A percentile compares a stretch with the other conserved stretches of the same genome.
phyloP scores from a whole-genome alignment of 2,797 vertebrate species.

The Erethizon dorsatum region DNA sequence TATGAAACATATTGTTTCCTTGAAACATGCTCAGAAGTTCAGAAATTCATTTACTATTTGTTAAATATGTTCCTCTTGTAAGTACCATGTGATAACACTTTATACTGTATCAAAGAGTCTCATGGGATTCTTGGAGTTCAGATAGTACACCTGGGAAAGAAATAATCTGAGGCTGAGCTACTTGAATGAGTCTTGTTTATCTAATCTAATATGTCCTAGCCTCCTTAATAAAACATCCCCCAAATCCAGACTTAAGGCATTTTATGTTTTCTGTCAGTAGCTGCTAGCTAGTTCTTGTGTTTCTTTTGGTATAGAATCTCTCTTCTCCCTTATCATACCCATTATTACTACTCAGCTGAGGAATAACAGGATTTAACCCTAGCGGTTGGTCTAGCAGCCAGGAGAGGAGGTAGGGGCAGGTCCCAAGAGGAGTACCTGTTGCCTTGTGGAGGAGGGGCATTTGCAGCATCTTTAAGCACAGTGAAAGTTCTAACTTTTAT shows the following conservation, averaged over 20 bases:
- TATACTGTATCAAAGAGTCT: neutral
- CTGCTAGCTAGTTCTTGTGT: neutral
- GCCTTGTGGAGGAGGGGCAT: neutral
- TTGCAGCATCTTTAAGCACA: neutral
- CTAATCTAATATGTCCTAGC: neutral
- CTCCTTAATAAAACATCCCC: neutral
- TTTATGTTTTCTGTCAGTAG: neutral
- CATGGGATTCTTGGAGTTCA: slow-evolving; percentile 15
- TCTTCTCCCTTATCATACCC: neutral
- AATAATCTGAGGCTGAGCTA: slow-evolving; percentile 27
- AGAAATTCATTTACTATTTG: slow-evolving; percentile 61
- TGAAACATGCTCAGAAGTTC: slow-evolving; percentile 71
- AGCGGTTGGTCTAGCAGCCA: neutral
- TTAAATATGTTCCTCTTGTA: slow-evolving; percentile 64
- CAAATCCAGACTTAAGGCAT: neutral
- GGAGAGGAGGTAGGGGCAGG: neutral
- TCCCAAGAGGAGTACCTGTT: neutral
- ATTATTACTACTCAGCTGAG: neutral
- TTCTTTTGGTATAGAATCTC: neutral
- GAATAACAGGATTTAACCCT: neutral
- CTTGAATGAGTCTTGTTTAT: slow-evolving; percentile 43
- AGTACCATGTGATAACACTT: slow-evolving; percentile 30
- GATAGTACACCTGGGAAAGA: slow-evolving; percentile 62
- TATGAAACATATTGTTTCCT: slow-evolving; percentile 77
- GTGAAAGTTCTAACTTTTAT: neutral